These are phyloP conservation scores for Octodonta nipae DNA, from an alignment of 2,888 invertebrate species.

Conservation along the genomic window DNA sequence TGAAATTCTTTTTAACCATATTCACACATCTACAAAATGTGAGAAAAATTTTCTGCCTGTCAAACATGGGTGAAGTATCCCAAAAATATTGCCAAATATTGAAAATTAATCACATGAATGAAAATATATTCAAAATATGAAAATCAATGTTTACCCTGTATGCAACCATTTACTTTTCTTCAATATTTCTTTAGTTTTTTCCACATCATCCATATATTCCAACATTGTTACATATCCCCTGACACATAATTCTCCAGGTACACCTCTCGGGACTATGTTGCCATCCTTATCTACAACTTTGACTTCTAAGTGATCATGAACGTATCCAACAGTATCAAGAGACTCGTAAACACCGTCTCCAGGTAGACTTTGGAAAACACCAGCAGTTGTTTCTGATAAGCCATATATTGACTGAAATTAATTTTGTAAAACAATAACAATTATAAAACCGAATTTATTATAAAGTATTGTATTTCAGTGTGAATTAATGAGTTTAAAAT, in stretches of 20 bases:
- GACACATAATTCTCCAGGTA: slow-evolving; percentile 59
- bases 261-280: slow-evolving; percentile 52
- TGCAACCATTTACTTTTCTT: slow-evolving; percentile 61
- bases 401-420: slow-evolving; percentile 44
- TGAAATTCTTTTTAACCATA: too few species aligned
- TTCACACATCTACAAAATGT: too few species aligned
- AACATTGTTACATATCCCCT: slow-evolving; percentile 69
- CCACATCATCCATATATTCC: slow-evolving; percentile 67
- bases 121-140: too few species aligned
- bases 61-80: too few species aligned
- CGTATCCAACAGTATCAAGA: slow-evolving; percentile 41
- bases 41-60: too few species aligned
- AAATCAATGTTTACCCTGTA: slow-evolving; percentile 50
- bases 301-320: slow-evolving; percentile 44
- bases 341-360: slow-evolving; percentile 35
- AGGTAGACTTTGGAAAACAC: slow-evolving; percentile 40
- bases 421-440: too few species aligned
- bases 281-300: slow-evolving; percentile 55
- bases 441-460: too few species aligned
- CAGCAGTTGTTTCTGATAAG: slow-evolving; percentile 44
- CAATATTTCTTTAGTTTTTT: slow-evolving; percentile 56
- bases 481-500: too few species aligned
- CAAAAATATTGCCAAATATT: too few species aligned
- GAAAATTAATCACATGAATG: too few species aligned
- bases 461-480: too few species aligned